phyloP scores from a whole-genome alignment of 2,888 invertebrate species.

The Thymelicus lineola region DNA sequence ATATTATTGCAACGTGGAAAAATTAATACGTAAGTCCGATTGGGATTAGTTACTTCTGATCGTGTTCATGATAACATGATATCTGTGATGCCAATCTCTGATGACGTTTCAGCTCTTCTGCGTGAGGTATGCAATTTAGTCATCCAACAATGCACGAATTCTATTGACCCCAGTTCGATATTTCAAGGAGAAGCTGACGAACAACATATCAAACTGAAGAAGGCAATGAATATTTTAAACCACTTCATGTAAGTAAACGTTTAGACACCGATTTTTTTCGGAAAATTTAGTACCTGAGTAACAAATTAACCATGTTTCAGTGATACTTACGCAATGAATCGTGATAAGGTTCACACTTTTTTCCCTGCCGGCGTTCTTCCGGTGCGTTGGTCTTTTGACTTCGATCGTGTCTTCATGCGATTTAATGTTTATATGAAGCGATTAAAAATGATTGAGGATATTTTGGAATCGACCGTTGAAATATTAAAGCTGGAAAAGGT shows the following conservation, averaged over 20 bases:
- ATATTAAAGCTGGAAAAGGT: slow-evolving; percentile 95
- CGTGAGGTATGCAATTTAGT: slow-evolving; percentile 92
- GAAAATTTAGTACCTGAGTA: not conserved
- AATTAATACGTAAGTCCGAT: slow-evolving; percentile 72
- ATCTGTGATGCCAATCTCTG: not conserved
- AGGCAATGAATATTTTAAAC: slow-evolving; percentile 77
- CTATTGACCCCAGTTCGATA: slow-evolving; percentile 91
- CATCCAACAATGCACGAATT: slow-evolving; percentile 89
- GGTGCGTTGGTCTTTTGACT: slow-evolving; percentile 91
- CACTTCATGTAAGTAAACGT: slow-evolving; percentile 83
- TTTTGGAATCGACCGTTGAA: slow-evolving; percentile 92
- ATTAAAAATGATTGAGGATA: slow-evolving; percentile 86
- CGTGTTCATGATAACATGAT: not conserved
- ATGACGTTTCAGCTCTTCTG: slow-evolving; percentile 85
- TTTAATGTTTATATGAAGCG: slow-evolving; percentile 87
- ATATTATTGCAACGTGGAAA: slow-evolving; percentile 88
- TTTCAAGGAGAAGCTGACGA: slow-evolving; percentile 95
- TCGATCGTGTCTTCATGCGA: slow-evolving; percentile 88
- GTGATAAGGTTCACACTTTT: slow-evolving; percentile 81
- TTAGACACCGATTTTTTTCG: slow-evolving; percentile 1
- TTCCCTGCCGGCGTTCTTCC: slow-evolving; percentile 84
- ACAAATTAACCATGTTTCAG: slow-evolving; percentile 51
- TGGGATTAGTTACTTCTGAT: not conserved
- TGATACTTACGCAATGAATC: slow-evolving; percentile 82
- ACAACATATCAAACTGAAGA: slow-evolving; percentile 85